Evolutionary conservation across 35 echinoderm and acorn worm genomes (phyloP).

Genomic region (Apostichopus californicus): DNA sequence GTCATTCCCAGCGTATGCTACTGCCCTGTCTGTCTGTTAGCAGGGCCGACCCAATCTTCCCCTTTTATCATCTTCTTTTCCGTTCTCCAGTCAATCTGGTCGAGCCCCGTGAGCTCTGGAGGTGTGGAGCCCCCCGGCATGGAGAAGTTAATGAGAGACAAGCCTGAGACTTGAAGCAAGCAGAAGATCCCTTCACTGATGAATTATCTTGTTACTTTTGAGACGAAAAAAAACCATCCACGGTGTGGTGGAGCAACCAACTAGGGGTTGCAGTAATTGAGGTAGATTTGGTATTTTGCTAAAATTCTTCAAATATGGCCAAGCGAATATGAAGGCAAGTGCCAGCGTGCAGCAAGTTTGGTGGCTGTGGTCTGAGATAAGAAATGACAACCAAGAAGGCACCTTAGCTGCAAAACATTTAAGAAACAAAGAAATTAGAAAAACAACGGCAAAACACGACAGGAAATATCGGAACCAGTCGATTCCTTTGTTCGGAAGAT

Average conservation of each 20-base stretch:
- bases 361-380: not conserved
- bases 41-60: not conserved
- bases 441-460: not conserved
- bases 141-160: constrained; percentile 70
- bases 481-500: not conserved
- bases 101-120: constrained; percentile 66
- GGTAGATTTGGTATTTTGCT: constrained; percentile 44
- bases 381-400: not conserved
- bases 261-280: constrained; percentile 37
- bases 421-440: too few species aligned
- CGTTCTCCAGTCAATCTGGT: constrained; percentile 76
- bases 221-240: constrained; percentile 18
- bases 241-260: constrained; percentile 16
- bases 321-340: constrained; percentile 31
- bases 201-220: constrained; percentile 41
- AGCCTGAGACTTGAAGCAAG: constrained; percentile 85
- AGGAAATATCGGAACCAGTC: too few species aligned
- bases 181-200: constrained; percentile 18
- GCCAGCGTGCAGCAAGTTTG: not conserved
- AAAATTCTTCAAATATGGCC: constrained; percentile 19
- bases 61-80: not conserved
- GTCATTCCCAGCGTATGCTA: too few species aligned
- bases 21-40: too few species aligned
- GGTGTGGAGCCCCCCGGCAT: constrained; percentile 59
- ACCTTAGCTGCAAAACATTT: not conserved